phyloP scores from a whole-genome alignment of 2,888 invertebrate genomes.

The Frankliniella intonsa region DNA sequence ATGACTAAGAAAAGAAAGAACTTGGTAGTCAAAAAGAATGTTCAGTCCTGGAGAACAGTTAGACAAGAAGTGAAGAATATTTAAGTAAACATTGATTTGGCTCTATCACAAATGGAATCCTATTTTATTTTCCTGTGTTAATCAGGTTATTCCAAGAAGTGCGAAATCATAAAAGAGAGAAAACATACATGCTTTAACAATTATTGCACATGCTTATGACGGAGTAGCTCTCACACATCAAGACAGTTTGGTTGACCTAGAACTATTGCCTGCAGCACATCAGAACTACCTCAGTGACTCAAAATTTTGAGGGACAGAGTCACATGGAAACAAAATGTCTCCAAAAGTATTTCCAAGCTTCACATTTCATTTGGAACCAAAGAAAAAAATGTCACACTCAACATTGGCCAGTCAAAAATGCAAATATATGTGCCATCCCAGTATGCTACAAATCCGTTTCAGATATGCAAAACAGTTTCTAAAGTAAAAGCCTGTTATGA shows the following conservation, averaged over 20 bases:
- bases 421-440: not conserved
- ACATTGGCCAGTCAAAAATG: constrained; percentile 7
- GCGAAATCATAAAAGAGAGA: no score
- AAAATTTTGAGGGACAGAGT: no score
- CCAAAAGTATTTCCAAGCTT: no score
- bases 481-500: constrained; percentile 7
- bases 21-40: no score
- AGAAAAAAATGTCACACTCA: not conserved
- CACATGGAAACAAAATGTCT: no score
- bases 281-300: no score
- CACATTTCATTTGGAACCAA: not conserved
- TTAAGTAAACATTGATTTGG: not conserved
- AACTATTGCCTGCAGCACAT: no score
- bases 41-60: no score
- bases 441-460: not conserved
- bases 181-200: not conserved
- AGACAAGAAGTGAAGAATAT: not conserved
- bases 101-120: not conserved
- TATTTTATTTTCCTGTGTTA: not conserved
- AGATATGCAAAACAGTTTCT: not conserved
- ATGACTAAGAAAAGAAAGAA: no score
- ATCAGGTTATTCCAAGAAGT: no score
- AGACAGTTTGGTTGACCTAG: no score
- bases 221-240: not conserved
- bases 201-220: not conserved